Base-by-base conservation (phyloP, 2,888 invertebrate species). In the Cryptocheilus praepositus region DNA sequence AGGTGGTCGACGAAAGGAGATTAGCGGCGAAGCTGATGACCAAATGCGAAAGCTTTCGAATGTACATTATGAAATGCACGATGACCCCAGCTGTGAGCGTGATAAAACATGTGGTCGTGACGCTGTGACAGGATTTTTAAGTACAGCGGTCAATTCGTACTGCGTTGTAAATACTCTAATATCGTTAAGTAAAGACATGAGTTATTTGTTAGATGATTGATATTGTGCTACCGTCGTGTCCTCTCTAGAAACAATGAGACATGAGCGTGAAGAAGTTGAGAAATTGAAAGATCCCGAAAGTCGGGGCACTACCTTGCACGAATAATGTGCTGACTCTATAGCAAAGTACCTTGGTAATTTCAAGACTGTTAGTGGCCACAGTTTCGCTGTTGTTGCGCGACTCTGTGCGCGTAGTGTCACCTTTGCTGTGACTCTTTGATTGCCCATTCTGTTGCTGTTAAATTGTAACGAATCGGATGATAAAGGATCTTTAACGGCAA, bases 371-470 rank as follows among this genome's bases (percentile, higher is more conserved):
- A 81, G 76, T 66, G 51, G 76, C 64, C 74, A 73, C 60, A 68
- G 74, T 76, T 64, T 82, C 80, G 66, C 64, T 81, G 79, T 79
- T 79, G 80, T 61, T 81, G 70, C 82, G 77, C 51, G 74, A 71
- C 45, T 82, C 82, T 70, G 76, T 68, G 72, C 70, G 79, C 63
- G 71, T 60, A 76, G 74, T 79, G 36, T 83, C 82, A 61, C 82
- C 82, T 79, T 74, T 79, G 73, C 69, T 76, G 64, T 73, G 77
- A 80, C 67, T 81, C 71, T 84, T 84, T 76, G 75, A 74, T 73
- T 80, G 82, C 56, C 84, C 84, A 79, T 84, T 84, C 76, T 82
- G 80, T 68, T 73, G 79, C 83, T 83, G 78, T 81, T 81, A 80
- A 78, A 36, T 36, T 81, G 46, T 72, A 71, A 36, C 51, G 54